These are phyloP conservation scores for Pyrochroa serraticornis DNA, from an alignment of 2,888 invertebrate genomes.

Conservation along the genomic window DNA sequence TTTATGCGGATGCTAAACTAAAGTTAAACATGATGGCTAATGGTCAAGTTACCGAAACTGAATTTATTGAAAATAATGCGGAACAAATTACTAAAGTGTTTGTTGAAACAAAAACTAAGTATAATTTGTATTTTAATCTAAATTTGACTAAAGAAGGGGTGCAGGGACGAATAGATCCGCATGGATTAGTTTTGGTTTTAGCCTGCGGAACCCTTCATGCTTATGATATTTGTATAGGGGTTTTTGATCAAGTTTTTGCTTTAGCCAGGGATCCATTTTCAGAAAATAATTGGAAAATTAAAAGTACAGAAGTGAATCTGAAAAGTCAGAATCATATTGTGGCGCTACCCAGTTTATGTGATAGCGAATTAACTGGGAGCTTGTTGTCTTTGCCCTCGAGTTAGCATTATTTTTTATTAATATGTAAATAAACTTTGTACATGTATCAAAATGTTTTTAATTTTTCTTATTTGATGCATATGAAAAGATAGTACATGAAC, in stretches of 20 bases:
- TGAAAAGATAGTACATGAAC: too few species aligned
- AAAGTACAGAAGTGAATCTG: constrained; percentile 61
- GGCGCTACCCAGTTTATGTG: constrained; percentile 42
- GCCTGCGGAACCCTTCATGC: constrained; percentile 70
- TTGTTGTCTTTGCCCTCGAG: constrained; percentile 35
- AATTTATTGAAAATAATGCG: constrained; percentile 47
- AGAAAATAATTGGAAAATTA: constrained; percentile 73
- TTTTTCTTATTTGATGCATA: too few species aligned
- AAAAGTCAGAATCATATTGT: constrained; percentile 49
- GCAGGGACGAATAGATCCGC: constrained; percentile 64
- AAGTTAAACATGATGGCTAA: constrained; percentile 48
- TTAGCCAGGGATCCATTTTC: constrained; percentile 66
- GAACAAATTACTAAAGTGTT: constrained; percentile 54
- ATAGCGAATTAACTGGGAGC: constrained; percentile 47
- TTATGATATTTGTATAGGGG: constrained; percentile 61
- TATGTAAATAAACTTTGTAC: background rate
- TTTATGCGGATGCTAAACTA: constrained; percentile 62
- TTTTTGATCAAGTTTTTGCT: constrained; percentile 71
- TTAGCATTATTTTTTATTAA: constrained; percentile 11
- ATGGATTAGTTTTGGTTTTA: constrained; percentile 67
- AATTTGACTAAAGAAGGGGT: constrained; percentile 65
- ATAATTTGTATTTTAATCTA: constrained; percentile 65
- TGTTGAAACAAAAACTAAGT: constrained; percentile 52
- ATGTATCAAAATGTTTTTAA: too few species aligned
- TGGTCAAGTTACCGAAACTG: constrained; percentile 37